phyloP scores from a whole-genome alignment of 2,888 invertebrate genomes.

The Ptilodon capucinus region DNA sequence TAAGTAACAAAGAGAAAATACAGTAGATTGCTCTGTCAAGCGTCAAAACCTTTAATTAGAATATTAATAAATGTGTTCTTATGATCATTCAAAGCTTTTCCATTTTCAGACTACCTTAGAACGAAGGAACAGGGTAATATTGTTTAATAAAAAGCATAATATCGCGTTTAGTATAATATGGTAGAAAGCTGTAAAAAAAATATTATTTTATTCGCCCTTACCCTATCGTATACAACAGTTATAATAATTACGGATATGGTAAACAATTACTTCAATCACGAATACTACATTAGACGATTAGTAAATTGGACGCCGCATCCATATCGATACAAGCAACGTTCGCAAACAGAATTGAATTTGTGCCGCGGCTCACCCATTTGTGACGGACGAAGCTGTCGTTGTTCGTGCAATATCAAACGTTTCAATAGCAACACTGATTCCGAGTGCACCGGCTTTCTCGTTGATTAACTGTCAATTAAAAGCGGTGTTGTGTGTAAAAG shows the following conservation, averaged over 20 bases:
- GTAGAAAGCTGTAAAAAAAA: no score
- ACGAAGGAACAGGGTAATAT: no score
- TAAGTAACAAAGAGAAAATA: no score
- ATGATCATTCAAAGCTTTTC: no score
- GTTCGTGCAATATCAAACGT: background rate
- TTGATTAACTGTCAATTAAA: background rate
- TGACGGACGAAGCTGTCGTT: background rate
- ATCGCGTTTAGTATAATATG: no score
- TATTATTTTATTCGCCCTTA: no score
- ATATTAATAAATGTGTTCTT: no score
- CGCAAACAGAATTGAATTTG: background rate
- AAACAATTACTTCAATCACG: background rate
- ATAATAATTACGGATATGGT: background rate
- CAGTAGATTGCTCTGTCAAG: no score
- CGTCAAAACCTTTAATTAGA: no score
- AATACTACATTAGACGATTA: background rate
- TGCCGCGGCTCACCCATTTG: background rate
- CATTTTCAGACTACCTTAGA: no score
- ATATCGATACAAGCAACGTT: background rate
- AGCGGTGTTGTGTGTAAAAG: background rate
- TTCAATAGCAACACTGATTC: constrained; percentile 17
- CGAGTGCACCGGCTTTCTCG: background rate
- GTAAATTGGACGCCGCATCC: constrained; percentile 1
- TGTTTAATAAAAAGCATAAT: no score
- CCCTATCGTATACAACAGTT: no score